Conservation (phyloP, 1,140 invertebrate genomes). For the Dreissena polymorpha region DNA sequence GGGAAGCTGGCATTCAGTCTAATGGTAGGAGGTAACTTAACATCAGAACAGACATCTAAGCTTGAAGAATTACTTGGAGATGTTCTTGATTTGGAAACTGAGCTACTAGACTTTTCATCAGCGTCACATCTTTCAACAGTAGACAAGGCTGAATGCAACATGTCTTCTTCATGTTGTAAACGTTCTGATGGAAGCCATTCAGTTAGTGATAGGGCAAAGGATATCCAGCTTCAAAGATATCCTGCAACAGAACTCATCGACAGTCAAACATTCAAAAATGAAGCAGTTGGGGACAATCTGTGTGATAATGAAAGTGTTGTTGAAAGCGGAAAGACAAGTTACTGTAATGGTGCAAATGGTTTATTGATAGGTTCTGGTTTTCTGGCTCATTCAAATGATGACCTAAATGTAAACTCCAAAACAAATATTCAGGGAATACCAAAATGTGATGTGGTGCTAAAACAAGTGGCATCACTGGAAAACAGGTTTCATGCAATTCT, state of each 20-base stretch:
- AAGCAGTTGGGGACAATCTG: too few relatives aligned
- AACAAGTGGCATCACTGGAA: too few relatives aligned
- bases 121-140: not conserved
- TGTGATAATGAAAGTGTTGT: too few relatives aligned
- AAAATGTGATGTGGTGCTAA: too few relatives aligned
- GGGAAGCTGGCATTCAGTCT: conserved; percentile 33
- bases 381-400: too few relatives aligned
- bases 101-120: conserved; percentile 19
- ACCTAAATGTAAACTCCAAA: too few relatives aligned
- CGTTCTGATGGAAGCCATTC: not conserved
- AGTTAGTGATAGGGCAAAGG: not conserved
- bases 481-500: too few relatives aligned
- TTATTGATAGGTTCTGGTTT: too few relatives aligned
- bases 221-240: not conserved
- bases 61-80: conserved; percentile 22
- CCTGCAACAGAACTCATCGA: not conserved
- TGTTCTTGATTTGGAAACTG: conserved; percentile 23
- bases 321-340: too few relatives aligned
- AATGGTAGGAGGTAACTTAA: not conserved
- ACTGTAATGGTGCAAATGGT: too few relatives aligned
- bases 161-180: not conserved
- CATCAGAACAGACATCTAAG: conserved; percentile 1
- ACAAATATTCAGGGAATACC: too few relatives aligned
- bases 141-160: not conserved
- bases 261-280: not conserved